Percentiles rank a stretch among this genome's conserved stretches.
phyloP scores from a whole-genome alignment of 2,888 invertebrate species.

The Poecilus cupreus region DNA sequence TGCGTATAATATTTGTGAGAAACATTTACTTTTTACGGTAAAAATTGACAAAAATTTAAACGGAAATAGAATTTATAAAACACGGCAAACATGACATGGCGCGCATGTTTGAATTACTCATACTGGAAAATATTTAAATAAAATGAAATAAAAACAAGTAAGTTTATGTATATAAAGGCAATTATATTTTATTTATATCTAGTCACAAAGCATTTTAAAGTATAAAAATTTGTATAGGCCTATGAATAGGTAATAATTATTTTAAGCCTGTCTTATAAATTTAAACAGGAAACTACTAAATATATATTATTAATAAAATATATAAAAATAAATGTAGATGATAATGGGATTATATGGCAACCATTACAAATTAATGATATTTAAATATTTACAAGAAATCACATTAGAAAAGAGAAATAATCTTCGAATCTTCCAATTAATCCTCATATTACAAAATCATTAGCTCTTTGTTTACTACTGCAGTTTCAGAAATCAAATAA shows the following conservation, averaged over 20 bases:
- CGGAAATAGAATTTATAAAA: not conserved
- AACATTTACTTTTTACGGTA: not conserved
- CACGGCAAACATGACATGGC: not conserved
- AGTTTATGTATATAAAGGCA: constrained; percentile 53
- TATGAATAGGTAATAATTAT: constrained; percentile 60
- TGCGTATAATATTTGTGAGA: not conserved
- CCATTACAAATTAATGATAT: constrained; percentile 45
- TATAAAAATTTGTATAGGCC: constrained; percentile 69
- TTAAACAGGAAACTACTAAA: constrained; percentile 49
- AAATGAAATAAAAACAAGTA: constrained; percentile 18
- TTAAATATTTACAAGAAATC: constrained; percentile 48
- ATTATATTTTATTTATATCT: constrained; percentile 64
- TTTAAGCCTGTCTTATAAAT: constrained; percentile 52
- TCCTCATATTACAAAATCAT: not conserved
- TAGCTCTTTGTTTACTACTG: not conserved
- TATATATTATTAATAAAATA: constrained; percentile 56
- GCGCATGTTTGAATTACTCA: not conserved
- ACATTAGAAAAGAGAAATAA: constrained; percentile 20
- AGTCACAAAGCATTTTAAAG: constrained; percentile 68
- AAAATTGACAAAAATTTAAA: constrained; percentile 17
- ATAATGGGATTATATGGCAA: constrained; percentile 59
- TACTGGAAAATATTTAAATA: not conserved
- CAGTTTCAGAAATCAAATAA: constrained; percentile 12
- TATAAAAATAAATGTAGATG: constrained; percentile 59
- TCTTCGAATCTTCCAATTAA: not conserved